A percentile compares a stretch with the other conserved stretches of the same genome.
These are phyloP conservation scores for Nibea coibor DNA, from an alignment of 2,113 vertebrate species.

Conservation along the genomic window DNA sequence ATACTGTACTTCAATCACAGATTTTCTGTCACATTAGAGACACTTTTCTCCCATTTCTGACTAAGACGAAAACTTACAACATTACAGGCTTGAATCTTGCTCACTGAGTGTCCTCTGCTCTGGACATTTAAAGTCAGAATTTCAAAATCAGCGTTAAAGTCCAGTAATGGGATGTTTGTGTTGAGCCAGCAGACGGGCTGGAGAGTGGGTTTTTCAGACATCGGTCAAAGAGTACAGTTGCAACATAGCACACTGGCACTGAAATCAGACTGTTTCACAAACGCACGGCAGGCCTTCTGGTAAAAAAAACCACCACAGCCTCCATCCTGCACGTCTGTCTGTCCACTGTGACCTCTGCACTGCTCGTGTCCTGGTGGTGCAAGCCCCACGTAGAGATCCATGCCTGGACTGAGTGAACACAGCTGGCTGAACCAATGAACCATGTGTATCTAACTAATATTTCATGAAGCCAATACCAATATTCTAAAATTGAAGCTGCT, in stretches of 20 bases:
- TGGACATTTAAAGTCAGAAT: conserved; percentile 2
- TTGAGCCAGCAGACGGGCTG: conserved; percentile 30
- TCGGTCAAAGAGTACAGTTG: conserved; percentile 60
- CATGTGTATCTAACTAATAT: background rate
- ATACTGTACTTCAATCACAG: background rate
- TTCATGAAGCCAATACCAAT: background rate
- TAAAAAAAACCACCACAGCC: conserved; percentile 12
- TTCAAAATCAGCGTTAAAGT: conserved; percentile 33
- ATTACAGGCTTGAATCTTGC: background rate
- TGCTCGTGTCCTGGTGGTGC: background rate
- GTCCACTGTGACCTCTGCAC: conserved; percentile 21
- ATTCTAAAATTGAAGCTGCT: background rate
- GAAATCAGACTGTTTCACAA: conserved; percentile 67
- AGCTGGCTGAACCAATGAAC: background rate
- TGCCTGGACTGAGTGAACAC: background rate
- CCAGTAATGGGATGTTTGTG: conserved; percentile 1
- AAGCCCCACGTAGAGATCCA: background rate
- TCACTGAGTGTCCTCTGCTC: background rate
- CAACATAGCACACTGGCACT: conserved; percentile 64
- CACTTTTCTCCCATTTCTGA: background rate
- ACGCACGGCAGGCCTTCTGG: background rate
- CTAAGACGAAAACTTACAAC: background rate
- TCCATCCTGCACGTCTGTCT: conserved; percentile 3
- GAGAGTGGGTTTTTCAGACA: background rate
- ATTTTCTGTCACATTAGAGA: background rate